These are phyloP conservation scores for Copsychus sechellarum DNA, from an alignment of 2,113 vertebrate genomes.

Conservation along the genomic window DNA sequence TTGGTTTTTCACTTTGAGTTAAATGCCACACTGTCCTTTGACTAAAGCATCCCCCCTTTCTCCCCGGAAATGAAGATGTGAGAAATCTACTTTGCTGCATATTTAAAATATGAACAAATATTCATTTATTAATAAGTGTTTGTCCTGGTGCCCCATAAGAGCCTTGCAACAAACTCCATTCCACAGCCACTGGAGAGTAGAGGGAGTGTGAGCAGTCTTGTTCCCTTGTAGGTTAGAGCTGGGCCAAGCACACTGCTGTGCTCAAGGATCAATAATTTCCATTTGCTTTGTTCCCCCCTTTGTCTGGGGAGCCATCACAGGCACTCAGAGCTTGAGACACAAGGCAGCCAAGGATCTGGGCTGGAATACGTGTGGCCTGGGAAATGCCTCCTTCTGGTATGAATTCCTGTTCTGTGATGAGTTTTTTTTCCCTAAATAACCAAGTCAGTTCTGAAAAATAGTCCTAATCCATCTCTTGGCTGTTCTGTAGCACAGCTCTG, in stretches of 20 bases:
- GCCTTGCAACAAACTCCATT: background rate
- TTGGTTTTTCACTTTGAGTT: constrained; percentile 46
- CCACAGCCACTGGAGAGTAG: background rate
- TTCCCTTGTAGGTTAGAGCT: background rate
- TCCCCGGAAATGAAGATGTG: background rate
- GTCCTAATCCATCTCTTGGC: background rate
- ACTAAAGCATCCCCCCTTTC: background rate
- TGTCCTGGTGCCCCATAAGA: background rate
- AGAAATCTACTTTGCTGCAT: background rate
- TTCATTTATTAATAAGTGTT: background rate
- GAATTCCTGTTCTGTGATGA: background rate
- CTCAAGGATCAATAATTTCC: background rate
- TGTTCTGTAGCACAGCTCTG: background rate
- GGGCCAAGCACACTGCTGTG: background rate
- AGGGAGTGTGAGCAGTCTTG: background rate
- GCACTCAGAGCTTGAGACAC: background rate
- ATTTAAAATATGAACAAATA: background rate
- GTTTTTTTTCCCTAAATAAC: background rate
- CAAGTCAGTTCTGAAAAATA: background rate
- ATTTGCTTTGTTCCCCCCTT: background rate
- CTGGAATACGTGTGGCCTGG: background rate
- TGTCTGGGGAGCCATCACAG: background rate
- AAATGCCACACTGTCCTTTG: constrained; percentile 61
- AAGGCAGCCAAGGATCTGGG: background rate
- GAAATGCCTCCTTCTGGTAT: background rate